phyloP scores from a whole-genome alignment of 2,797 vertebrate genomes.

The Crenuchus spilurus region DNA sequence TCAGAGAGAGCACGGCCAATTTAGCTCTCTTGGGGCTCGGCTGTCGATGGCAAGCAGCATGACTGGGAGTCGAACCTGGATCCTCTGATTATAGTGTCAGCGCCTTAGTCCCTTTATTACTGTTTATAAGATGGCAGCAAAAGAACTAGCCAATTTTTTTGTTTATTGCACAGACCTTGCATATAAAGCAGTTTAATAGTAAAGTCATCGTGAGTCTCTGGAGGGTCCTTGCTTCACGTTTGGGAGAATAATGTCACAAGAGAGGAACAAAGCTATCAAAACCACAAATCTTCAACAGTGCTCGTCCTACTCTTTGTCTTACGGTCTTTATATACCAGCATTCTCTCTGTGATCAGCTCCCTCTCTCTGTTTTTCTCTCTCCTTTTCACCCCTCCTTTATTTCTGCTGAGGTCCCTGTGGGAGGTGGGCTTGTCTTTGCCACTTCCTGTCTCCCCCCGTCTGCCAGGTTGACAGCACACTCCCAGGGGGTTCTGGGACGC shows the following conservation, averaged over 20 bases:
- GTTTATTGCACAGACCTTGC: no score
- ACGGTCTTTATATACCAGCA: constrained; percentile 5
- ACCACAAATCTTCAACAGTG: background rate
- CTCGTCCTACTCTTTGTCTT: constrained; percentile 7
- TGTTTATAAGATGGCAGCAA: no score
- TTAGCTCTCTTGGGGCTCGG: no score
- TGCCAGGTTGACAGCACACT: constrained; percentile 81
- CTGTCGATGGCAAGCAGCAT: no score
- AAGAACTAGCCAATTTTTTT: no score
- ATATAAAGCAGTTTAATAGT: no score
- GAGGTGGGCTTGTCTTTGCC: constrained; percentile 70
- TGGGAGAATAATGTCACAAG: background rate
- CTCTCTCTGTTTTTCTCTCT: constrained; percentile 53
- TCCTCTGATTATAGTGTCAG: no score
- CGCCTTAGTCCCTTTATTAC: no score
- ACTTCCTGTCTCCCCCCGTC: constrained; percentile 77
- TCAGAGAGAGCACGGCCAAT: no score
- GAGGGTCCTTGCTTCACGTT: background rate
- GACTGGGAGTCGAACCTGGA: no score
- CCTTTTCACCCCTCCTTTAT: constrained; percentile 46
- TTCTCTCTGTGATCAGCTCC: constrained; percentile 31
- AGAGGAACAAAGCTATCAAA: background rate
- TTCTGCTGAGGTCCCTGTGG: constrained; percentile 57
- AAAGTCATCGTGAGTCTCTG: no score
- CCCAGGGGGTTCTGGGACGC: constrained; percentile 69